phyloP scores from a whole-genome alignment of 2,888 invertebrate species.

The Andrena marginata region DNA sequence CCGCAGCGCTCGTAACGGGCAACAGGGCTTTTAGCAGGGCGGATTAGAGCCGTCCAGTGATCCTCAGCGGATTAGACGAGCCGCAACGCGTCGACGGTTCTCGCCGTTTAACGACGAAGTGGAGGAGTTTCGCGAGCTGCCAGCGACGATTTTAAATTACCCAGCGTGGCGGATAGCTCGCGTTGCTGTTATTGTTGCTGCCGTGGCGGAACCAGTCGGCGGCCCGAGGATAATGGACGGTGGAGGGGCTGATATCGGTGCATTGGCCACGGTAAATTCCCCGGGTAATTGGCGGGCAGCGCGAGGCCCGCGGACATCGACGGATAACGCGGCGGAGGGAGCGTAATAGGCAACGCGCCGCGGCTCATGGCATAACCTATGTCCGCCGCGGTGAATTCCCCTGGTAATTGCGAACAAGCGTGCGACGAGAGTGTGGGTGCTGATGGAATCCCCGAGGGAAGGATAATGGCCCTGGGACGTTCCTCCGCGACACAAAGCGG shows the following conservation, averaged over 20 bases:
- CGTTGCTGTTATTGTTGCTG: constrained; percentile 16
- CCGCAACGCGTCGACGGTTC: neutral
- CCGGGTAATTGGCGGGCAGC: constrained; percentile 66
- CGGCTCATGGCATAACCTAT: constrained; percentile 43
- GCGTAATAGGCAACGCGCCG: constrained; percentile 55
- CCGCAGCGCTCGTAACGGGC: constrained; percentile 5
- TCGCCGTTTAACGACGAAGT: constrained; percentile 8
- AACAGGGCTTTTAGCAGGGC: neutral
- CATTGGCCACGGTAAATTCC: constrained; percentile 72
- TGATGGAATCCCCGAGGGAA: constrained; percentile 68
- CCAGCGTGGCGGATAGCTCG: constrained; percentile 23
- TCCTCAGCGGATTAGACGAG: neutral
- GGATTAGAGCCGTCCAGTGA: constrained; percentile 12
- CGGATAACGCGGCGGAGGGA: constrained; percentile 58
- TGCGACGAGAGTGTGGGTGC: constrained; percentile 61
- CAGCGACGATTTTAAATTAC: constrained; percentile 26
- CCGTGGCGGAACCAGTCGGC: constrained; percentile 5
- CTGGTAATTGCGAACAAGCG: constrained; percentile 65
- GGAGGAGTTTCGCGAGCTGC: neutral
- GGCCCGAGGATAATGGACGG: constrained; percentile 65
- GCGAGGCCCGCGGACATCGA: constrained; percentile 46
- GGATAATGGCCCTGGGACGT: constrained; percentile 53
- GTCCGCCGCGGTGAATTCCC: constrained; percentile 65
- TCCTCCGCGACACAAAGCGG: constrained; percentile 37
- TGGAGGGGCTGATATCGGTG: constrained; percentile 64